Conservation (phyloP, 2,888 invertebrate species). For the Cartodere bifasciata region DNA sequence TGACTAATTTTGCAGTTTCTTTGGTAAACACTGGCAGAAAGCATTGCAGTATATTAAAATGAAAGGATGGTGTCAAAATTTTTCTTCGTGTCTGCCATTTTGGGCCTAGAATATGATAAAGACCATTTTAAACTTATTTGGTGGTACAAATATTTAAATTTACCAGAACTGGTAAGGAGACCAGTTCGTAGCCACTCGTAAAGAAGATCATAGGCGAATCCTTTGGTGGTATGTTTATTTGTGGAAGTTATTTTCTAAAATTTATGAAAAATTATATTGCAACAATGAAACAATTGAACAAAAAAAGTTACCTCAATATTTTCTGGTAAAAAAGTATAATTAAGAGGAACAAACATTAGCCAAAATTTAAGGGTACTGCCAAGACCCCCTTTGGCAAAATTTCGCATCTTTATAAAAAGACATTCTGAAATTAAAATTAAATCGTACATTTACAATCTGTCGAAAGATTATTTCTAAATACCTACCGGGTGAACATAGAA, state of each 20-base stretch:
- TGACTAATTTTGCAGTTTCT: slow-evolving; percentile 17
- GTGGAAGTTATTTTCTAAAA: too few species aligned
- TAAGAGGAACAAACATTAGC: neutral
- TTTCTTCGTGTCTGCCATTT: slow-evolving; percentile 21
- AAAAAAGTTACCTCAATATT: slow-evolving; percentile 9
- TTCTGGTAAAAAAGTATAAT: slow-evolving; percentile 3
- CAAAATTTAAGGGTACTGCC: neutral
- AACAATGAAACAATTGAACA: too few species aligned
- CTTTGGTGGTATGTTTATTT: slow-evolving; percentile 25
- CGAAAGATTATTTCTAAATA: too few species aligned
- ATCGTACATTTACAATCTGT: too few species aligned
- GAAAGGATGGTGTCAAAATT: slow-evolving; percentile 22
- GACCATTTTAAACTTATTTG: too few species aligned
- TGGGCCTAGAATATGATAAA: slow-evolving; percentile 14
- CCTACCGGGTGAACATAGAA: too few species aligned
- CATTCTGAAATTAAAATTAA: too few species aligned
- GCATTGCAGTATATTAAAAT: slow-evolving; percentile 21
- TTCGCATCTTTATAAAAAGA: too few species aligned
- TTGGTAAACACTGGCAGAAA: slow-evolving; percentile 19
- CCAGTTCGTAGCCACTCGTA: slow-evolving; percentile 30
- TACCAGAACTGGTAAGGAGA: slow-evolving; percentile 29
- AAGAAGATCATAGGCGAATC: slow-evolving; percentile 25
- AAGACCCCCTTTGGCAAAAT: too few species aligned
- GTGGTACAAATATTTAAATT: too few species aligned
- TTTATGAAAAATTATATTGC: too few species aligned